phyloP scores from a whole-genome alignment of 2,888 invertebrate species.

The Lithophane ornitopus region DNA sequence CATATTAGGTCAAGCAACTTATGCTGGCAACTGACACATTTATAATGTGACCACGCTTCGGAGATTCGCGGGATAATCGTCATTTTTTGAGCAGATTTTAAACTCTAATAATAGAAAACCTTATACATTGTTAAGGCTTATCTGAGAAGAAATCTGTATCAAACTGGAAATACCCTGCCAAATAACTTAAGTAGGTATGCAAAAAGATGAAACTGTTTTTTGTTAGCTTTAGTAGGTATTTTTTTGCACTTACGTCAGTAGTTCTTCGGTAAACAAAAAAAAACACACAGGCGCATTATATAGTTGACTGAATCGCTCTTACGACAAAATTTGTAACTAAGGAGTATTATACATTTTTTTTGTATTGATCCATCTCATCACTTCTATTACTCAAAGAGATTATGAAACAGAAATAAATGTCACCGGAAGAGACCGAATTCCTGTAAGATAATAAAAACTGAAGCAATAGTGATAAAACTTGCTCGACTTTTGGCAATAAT shows the following conservation, averaged over 20 bases:
- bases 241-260: slow-evolving; percentile 15
- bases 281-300: not conserved
- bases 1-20: slow-evolving; percentile 40
- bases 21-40: slow-evolving; percentile 5
- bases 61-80: slow-evolving; percentile 16
- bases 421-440: not conserved
- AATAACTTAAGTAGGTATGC: not conserved
- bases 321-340: not conserved
- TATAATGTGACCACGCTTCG: slow-evolving; percentile 22
- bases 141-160: not conserved
- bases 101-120: not conserved
- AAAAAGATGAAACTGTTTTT: slow-evolving; percentile 15
- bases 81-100: slow-evolving; percentile 12
- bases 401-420: too few species aligned
- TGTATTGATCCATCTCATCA: not conserved
- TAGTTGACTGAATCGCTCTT: not conserved
- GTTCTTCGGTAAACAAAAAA: not conserved
- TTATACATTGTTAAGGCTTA: not conserved
- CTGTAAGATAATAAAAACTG: slow-evolving; percentile 18
- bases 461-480: not conserved
- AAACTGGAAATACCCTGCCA: slow-evolving; percentile 28
- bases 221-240: not conserved
- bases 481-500: slow-evolving; percentile 9
- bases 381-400: not conserved
- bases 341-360: too few species aligned